Evolutionary conservation across 1,140 invertebrate genomes (phyloP), one percentile per base, ranked within the genome.

Genomic region (Oncopeltus fasciatus): DNA sequence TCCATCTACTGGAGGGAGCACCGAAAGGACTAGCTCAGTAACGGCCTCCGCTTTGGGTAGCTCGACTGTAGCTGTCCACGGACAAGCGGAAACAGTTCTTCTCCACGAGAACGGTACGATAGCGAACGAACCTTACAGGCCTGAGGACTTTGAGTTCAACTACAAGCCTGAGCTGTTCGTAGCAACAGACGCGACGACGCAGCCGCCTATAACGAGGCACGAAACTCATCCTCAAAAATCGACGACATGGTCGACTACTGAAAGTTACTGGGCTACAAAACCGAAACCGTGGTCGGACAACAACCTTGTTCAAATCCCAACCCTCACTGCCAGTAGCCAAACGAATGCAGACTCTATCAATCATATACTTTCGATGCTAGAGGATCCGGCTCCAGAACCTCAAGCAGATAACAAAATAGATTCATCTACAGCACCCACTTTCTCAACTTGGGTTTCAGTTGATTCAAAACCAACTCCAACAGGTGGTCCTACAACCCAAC

Each of bases 81-180:
- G 74, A 29, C 71, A 73, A 11, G 77, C 81, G 4, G 84, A 88
- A 26, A 86, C 84, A 0, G 77, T 85, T 62, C 67, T 87, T 0
- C 63, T 83, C 0, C 77, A 84, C 67, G 74, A 79, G 67, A 82
- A 84, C 63, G 83, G 82, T 18, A 77, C 79, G 0, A 69, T 71
- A 59, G 76, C 75, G 4, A 68, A 76, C 43, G 81, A 84, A 67
- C 73, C 78, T 1, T 76, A 81, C 14, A 78, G 79, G 70, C 80
- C 82, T 0, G 81, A 80, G 64, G 81, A 85, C 62, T 76, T 82
- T 24, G 63, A 66, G 3, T 64, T 66, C 59, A 61, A 59, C 57
- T 63, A 64, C 20, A 59, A 59, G 27, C 65, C 64, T 26, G 61
- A 65, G 20, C 56, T 60, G 8, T 46, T 16, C 12, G 49, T 43